A percentile compares a stretch with the other conserved stretches of the same genome.
Conservation (phyloP, 2,888 invertebrate species). For the Drosophila ezoana region DNA sequence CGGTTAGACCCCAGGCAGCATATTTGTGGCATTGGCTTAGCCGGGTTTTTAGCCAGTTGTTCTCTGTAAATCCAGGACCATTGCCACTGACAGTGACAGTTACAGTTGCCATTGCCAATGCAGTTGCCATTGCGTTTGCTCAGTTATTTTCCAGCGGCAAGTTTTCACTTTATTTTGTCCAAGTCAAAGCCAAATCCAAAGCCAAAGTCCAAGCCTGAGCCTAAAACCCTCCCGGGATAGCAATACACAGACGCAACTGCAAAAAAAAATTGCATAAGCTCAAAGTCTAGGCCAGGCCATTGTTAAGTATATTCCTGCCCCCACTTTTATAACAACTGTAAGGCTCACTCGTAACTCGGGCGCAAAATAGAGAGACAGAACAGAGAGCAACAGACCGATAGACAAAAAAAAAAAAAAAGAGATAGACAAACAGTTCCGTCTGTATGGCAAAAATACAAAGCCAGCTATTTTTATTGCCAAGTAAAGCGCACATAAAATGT, state of each 20-base stretch:
- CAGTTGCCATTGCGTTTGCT: slow-evolving; percentile 27
- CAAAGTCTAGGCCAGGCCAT: slow-evolving; percentile 66
- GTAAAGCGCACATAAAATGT: slow-evolving; percentile 71
- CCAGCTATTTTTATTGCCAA: slow-evolving; percentile 75
- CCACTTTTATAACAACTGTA: slow-evolving; percentile 32
- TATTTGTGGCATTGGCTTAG: slow-evolving; percentile 64
- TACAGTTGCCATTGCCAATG: slow-evolving; percentile 31
- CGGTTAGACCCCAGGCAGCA: slow-evolving; percentile 47
- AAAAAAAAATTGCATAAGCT: slow-evolving; percentile 64
- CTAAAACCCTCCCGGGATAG: slow-evolving; percentile 42
- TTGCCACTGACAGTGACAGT: slow-evolving; percentile 23
- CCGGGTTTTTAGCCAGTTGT: slow-evolving; percentile 43
- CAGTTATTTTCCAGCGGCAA: slow-evolving; percentile 58
- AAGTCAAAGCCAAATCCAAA: slow-evolving; percentile 56
- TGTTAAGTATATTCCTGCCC: slow-evolving; percentile 40
- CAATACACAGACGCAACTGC: slow-evolving; percentile 9
- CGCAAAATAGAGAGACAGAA: slow-evolving; percentile 39
- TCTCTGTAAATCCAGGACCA: slow-evolving; percentile 17
- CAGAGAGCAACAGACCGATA: no score
- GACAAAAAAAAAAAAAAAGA: slow-evolving; percentile 22
- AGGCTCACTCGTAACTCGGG: slow-evolving; percentile 64
- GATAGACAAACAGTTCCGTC: slow-evolving; percentile 41
- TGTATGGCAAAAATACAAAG: slow-evolving; percentile 68
- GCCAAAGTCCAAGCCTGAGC: slow-evolving; percentile 59
- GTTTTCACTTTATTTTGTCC: slow-evolving; percentile 71